phyloP scores from a whole-genome alignment of 92 coral and sea anemone species.

The Porites cylindrica region DNA sequence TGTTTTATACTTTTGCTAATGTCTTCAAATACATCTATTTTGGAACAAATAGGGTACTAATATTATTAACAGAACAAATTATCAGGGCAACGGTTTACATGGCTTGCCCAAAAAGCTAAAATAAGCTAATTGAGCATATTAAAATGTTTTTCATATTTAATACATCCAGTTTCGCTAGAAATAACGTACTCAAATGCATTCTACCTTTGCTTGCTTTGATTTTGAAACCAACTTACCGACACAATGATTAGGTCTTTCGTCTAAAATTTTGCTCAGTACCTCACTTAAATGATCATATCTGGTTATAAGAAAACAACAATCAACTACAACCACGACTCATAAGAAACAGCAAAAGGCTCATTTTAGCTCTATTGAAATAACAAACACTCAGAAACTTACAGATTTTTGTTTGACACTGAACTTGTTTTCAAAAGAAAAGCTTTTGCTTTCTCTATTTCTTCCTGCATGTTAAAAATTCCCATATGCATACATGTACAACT shows the following conservation, averaged over 20 bases:
- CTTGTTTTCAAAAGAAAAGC: slow-evolving; percentile 79
- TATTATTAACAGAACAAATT: background rate
- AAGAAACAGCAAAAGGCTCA: background rate
- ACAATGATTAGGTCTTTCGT: slow-evolving; percentile 89
- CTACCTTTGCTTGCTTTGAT: background rate
- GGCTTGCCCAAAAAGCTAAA: background rate
- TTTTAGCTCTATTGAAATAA: background rate
- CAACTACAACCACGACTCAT: background rate
- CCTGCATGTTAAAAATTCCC: slow-evolving; percentile 53
- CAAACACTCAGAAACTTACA: slow-evolving; percentile 71
- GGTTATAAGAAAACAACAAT: slow-evolving; percentile 19
- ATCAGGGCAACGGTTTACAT: background rate
- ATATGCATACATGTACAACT: background rate
- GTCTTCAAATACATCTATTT: slow-evolving; percentile 92
- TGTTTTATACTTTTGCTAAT: slow-evolving; percentile 76
- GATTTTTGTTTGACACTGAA: slow-evolving; percentile 81
- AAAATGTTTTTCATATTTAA: too few relatives aligned
- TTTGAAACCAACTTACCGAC: slow-evolving; percentile 73
- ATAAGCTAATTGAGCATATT: background rate
- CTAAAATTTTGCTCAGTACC: slow-evolving; percentile 86
- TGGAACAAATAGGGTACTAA: background rate
- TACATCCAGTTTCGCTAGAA: too few relatives aligned
- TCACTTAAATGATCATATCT: slow-evolving; percentile 95
- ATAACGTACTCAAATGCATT: too few relatives aligned
- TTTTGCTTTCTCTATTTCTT: slow-evolving; percentile 80